phyloP scores from a whole-genome alignment of 2,113 vertebrate genomes.

The Tricholaema leucomelas region DNA sequence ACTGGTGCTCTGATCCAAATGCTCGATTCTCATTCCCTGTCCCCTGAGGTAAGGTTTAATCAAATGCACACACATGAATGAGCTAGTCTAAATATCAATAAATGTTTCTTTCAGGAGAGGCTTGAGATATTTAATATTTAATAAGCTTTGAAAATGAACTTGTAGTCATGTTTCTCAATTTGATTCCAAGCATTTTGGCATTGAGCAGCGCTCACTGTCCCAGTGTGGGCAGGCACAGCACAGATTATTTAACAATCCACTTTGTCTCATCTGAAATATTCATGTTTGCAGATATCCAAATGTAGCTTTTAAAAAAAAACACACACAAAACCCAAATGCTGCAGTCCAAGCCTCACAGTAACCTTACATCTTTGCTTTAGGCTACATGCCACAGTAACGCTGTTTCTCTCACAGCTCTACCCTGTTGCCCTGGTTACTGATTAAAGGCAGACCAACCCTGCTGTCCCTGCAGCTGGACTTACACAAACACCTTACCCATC shows the following conservation, averaged over 20 bases:
- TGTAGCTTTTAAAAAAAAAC: slow-evolving; percentile 6
- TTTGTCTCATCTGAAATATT: slow-evolving; percentile 68
- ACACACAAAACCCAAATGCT: background rate
- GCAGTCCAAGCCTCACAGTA: background rate
- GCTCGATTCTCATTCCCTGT: background rate
- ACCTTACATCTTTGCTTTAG: background rate
- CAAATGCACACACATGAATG: slow-evolving; percentile 46
- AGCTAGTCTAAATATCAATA: slow-evolving; percentile 50
- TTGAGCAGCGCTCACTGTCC: background rate
- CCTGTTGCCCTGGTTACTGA: slow-evolving; percentile 44
- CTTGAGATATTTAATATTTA: slow-evolving; percentile 61
- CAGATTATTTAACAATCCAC: slow-evolving; percentile 49
- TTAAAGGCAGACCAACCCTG: background rate
- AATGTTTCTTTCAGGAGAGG: slow-evolving; percentile 42
- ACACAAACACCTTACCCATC: background rate
- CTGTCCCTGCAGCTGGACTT: background rate
- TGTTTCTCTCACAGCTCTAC: background rate
- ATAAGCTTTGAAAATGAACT: slow-evolving; percentile 48
- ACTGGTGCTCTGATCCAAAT: background rate
- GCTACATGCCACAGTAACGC: background rate
- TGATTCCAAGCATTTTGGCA: background rate
- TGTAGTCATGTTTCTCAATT: slow-evolving; percentile 27
- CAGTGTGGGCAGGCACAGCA: slow-evolving; percentile 34
- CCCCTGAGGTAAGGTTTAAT: slow-evolving; percentile 24
- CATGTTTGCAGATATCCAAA: slow-evolving; percentile 54